These are phyloP conservation scores for Noctuana brunneofusca DNA, from an alignment of 2,888 invertebrate species.

Conservation along the genomic window DNA sequence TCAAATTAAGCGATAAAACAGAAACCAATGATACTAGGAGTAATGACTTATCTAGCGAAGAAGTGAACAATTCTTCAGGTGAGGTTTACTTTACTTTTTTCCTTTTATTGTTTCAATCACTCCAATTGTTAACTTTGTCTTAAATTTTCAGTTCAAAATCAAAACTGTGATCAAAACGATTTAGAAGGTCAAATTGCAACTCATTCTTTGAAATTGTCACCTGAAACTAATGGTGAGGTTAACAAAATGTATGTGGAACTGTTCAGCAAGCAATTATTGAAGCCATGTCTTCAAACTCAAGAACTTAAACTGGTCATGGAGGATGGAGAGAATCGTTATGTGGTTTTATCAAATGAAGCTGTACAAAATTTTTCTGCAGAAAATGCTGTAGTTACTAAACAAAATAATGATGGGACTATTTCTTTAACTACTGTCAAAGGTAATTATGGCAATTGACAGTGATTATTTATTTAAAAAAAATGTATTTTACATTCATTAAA, in stretches of 20 bases:
- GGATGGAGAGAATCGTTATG: constrained; percentile 58
- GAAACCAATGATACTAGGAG: not conserved
- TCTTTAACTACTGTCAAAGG: constrained; percentile 66
- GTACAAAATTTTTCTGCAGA: constrained; percentile 43
- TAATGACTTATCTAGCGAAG: constrained; percentile 24
- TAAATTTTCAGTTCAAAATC: constrained; percentile 18
- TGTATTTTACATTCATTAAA: too few species aligned
- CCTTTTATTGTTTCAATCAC: not conserved
- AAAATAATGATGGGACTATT: constrained; percentile 73
- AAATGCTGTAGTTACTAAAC: constrained; percentile 63
- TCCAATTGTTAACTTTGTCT: constrained; percentile 2
- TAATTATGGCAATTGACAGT: constrained; percentile 38
- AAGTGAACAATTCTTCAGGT: not conserved
- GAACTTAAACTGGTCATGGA: constrained; percentile 63
- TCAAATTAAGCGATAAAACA: constrained; percentile 28
- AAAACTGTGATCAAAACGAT: constrained; percentile 10
- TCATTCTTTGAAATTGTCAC: constrained; percentile 4
- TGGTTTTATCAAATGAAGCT: constrained; percentile 56
- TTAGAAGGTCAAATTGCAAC: not conserved
- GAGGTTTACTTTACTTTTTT: not conserved
- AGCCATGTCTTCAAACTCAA: constrained; percentile 54
- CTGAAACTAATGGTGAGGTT: constrained; percentile 44
- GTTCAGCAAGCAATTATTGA: constrained; percentile 52
- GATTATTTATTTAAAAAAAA: not conserved
- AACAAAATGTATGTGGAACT: constrained; percentile 65